Conservation (phyloP, 2,113 vertebrate species). For the Amazona guildingii region DNA sequence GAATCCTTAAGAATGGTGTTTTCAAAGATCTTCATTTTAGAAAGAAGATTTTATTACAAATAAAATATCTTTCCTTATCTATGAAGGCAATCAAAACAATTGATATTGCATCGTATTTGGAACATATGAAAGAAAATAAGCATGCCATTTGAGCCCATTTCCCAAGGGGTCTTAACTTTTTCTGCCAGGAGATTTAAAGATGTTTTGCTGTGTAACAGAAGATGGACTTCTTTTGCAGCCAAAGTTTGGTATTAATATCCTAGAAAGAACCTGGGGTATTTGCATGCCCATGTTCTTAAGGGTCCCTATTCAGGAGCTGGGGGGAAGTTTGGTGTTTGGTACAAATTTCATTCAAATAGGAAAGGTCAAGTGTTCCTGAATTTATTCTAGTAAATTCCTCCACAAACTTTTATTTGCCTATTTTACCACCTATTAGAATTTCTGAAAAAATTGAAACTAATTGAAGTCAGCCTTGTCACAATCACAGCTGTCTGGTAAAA, state of each 20-base stretch:
- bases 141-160: background rate
- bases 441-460: conserved; percentile 59
- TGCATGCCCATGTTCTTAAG: background rate
- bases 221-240: background rate
- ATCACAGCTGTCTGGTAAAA: conserved; percentile 32
- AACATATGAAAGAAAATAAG: background rate
- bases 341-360: background rate
- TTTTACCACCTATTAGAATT: conserved; percentile 35
- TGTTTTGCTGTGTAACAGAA: background rate
- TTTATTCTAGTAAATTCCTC: conserved; percentile 34
- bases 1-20: background rate
- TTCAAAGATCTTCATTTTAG: background rate
- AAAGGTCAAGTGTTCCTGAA: background rate
- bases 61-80: background rate
- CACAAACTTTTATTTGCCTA: conserved; percentile 26
- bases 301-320: background rate
- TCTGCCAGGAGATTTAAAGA: background rate
- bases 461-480: conserved; percentile 43
- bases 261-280: background rate
- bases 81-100: background rate
- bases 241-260: background rate
- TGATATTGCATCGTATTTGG: background rate
- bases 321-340: background rate
- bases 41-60: conserved; percentile 7
- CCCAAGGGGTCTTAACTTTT: background rate